Base-by-base conservation (phyloP, 2,113 vertebrate species). In the Montifringilla adamsi region DNA sequence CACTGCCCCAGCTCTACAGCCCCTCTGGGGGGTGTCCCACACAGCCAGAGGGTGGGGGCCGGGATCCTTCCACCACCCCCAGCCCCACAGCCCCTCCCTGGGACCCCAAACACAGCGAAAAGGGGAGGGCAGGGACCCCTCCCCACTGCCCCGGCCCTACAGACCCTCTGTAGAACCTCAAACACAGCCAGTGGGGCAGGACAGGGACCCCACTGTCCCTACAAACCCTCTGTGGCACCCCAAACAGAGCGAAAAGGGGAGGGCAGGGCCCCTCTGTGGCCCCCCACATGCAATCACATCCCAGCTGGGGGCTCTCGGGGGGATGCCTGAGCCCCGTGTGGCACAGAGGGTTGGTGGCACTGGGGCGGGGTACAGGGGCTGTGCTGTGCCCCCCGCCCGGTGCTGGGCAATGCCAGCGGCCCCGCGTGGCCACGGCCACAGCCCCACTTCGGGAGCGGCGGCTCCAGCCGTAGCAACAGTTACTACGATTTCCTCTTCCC, bases 381-480 rank as follows among this genome's bases (percentile, higher is more conserved):
- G 0, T 7, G 50, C 9, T 35, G 60, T 28, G 68, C 33, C 67
- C 60, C 60, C 77, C 7, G 33, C 53, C 53, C 27, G 18, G 16
- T 3, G 52, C n/a, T 1, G 7, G 73, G 43, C 27, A 8, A 1
- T 24, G 28, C 26, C 9, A 22, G 24, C 13, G 17, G 74, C 30
- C 75, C 52, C 10, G 8, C n/a, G 28, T 0, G 10, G 41, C 13
- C 37, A 1, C 0, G 2, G 24, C 35, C 63, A 58, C 6, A 0
- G 28, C 35, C 43, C 62, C 7, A 0, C 23, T 43, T 43, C 0
- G 6, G 53, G 72, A 35, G 30, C 0, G 12, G 4, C 10, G 0
- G 10, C 4, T 75, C n/a, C 86, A 80, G 47, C 70, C 33, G 2
- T 95, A 93, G 96, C 96, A 97, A 94, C 77, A 49, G 90, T 90